Conservation (phyloP, 2,797 vertebrate genomes). For the Erpetoichthys calabaricus region DNA sequence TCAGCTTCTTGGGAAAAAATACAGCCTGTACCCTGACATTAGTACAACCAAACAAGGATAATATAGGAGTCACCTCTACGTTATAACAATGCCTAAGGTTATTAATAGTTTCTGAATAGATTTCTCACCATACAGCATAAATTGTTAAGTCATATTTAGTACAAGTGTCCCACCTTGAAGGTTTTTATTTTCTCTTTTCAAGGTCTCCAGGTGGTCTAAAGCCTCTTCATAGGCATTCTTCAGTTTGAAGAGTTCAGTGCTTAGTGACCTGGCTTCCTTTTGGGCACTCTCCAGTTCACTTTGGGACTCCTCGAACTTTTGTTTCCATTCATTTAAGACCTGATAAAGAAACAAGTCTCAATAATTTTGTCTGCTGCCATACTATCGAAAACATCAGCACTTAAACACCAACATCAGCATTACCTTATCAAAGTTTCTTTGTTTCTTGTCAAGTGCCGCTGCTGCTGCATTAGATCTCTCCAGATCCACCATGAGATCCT, state of each 20-base stretch:
- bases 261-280: constrained; percentile 73
- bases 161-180: constrained; percentile 34
- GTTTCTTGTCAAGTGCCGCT: constrained; percentile 72
- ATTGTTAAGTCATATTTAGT: too few species aligned
- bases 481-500: constrained; percentile 83
- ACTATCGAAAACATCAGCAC: too few species aligned
- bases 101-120: too few species aligned
- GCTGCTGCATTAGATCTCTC: constrained; percentile 78
- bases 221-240: constrained; percentile 81
- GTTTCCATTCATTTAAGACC: constrained; percentile 72
- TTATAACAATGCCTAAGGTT: too few species aligned
- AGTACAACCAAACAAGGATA: too few species aligned
- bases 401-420: constrained; percentile 12
- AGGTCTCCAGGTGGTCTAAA: constrained; percentile 77
- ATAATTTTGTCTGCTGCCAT: too few species aligned
- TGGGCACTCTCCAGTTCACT: constrained; percentile 74
- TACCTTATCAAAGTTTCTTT: constrained; percentile 75
- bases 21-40: too few species aligned
- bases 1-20: too few species aligned
- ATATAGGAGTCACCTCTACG: too few species aligned
- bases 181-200: constrained; percentile 67
- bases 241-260: constrained; percentile 84
- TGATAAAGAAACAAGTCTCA: constrained; percentile 3
- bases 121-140: too few species aligned
- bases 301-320: constrained; percentile 83